A percentile compares a stretch with the other conserved stretches of the same genome.
Evolutionary conservation across 2,888 invertebrate species (phyloP).

Genomic region (Lasioglossum villosulum): DNA sequence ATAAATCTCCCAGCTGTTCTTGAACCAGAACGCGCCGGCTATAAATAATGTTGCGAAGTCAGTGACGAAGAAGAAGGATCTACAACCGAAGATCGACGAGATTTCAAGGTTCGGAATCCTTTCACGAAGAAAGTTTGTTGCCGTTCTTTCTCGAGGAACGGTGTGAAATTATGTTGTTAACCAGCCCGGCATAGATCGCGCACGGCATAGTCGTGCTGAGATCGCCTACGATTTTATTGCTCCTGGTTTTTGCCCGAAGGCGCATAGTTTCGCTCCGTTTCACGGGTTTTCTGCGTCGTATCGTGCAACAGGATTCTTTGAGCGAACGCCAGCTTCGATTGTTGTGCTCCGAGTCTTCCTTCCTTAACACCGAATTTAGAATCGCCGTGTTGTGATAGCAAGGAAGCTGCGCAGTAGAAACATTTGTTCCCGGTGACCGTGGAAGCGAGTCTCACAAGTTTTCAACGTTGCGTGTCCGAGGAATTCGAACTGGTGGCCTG

Average conservation of each 20-base stretch:
- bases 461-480: background rate
- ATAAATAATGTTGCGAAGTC: background rate
- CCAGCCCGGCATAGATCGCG: background rate
- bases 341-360: background rate
- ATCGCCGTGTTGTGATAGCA: background rate
- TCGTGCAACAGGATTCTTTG: background rate
- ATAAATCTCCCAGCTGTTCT: background rate
- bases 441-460: background rate
- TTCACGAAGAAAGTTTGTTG: background rate
- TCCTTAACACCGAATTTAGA: background rate
- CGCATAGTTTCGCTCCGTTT: background rate
- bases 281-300: background rate
- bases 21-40: background rate
- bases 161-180: background rate
- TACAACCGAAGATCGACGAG: background rate
- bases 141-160: background rate
- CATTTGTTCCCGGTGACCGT: background rate
- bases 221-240: conserved; percentile 16
- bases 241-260: background rate
- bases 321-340: background rate
- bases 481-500: background rate
- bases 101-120: background rate
- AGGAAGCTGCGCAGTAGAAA: background rate
- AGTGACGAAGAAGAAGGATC: background rate
- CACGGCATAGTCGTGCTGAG: background rate